Conservation (phyloP, 2,113 vertebrate species). For the Zosterops pallidus region DNA sequence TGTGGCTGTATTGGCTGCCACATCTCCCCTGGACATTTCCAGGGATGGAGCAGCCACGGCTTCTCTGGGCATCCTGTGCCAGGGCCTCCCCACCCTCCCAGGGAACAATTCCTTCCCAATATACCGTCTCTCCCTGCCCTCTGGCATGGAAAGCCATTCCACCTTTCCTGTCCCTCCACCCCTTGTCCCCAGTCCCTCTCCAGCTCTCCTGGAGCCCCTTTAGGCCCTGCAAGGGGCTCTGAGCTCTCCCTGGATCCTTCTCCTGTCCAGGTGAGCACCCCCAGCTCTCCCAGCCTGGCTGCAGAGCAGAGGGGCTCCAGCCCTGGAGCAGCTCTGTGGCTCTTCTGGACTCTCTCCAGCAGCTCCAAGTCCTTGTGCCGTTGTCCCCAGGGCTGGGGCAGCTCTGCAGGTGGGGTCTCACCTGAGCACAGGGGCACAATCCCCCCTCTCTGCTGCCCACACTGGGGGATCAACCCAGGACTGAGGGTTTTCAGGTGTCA, state of each 20-base stretch:
- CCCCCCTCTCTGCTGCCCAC: neutral
- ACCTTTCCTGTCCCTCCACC: rapidly evolving
- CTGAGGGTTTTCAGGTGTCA: neutral
- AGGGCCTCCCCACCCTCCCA: rapidly evolving
- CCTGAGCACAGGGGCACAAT: neutral
- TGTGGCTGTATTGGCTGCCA: neutral
- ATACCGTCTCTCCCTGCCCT: rapidly evolving
- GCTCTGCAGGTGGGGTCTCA: neutral
- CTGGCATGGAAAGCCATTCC: neutral
- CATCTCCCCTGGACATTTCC: no score
- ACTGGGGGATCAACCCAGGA: neutral
- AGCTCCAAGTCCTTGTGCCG: neutral
- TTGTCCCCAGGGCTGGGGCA: neutral
- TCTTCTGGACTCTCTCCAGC: neutral
- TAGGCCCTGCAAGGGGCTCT: neutral
- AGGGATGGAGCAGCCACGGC: neutral
- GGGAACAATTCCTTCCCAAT: neutral
- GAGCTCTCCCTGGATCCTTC: neutral
- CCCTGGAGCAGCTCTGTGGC: neutral
- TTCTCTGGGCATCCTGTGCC: neutral
- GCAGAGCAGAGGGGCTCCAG: neutral
- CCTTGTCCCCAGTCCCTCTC: neutral
- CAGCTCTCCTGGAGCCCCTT: neutral
- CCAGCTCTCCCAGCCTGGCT: neutral
- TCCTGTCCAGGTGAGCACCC: neutral